These are phyloP conservation scores for Neotoma lepida DNA, from an alignment of 2,113 vertebrate genomes.

Conservation along the genomic window DNA sequence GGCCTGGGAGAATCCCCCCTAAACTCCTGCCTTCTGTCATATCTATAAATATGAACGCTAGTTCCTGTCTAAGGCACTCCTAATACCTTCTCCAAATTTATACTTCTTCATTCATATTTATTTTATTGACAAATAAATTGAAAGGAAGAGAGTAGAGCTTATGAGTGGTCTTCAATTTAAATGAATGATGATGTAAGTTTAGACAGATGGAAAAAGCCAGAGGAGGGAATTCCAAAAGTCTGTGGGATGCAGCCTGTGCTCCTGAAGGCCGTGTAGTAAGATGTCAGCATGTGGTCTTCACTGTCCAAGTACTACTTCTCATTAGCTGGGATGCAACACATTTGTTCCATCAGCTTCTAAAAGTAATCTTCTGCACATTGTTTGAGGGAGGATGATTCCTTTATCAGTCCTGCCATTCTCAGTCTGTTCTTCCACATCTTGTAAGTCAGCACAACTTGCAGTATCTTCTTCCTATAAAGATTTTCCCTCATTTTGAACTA, in stretches of 20 bases:
- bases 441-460: not conserved
- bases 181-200: not conserved
- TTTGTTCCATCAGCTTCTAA: not conserved
- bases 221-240: not conserved
- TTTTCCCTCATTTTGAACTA: not conserved
- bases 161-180: not conserved
- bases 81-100: not conserved
- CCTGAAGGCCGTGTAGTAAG: not conserved
- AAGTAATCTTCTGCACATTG: not conserved
- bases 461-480: not conserved
- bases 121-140: constrained; percentile 10
- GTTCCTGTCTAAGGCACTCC: not conserved
- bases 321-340: not conserved
- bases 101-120: not conserved
- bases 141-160: not conserved
- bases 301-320: not conserved
- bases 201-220: not conserved
- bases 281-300: not conserved
- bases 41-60: not conserved
- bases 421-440: not conserved
- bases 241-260: not conserved
- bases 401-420: not conserved
- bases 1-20: not conserved
- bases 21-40: not conserved
- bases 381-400: not conserved